Base-by-base conservation (phyloP, 2,888 invertebrate genomes). In the Protophormia terraenovae region DNA sequence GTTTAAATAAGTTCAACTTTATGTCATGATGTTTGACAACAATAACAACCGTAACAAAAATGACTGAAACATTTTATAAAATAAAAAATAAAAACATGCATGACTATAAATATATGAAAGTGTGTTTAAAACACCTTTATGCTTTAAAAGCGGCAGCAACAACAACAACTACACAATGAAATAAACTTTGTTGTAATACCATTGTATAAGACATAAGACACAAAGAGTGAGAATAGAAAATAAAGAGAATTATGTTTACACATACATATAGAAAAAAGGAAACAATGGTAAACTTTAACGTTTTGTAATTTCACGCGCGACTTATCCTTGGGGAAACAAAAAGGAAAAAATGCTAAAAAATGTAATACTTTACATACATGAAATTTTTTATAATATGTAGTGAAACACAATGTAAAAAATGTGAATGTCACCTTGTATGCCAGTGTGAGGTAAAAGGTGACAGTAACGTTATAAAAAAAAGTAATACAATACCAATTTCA, bases 271-370 rank as follows among this genome's bases (percentile, higher is more conserved):
- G 24, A 64, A 60, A 53, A 50, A 32, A 47, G 35, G 16, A 47
- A 71, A 85, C 78, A 82, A 82, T 78, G 75, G 81, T 22, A 71
- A 85, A 85, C 64, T 85, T 85, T 75, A 82, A 79, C 90, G 91
- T 91, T 91, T n/a, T 91, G 91, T 91, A 91, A 91, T 91, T 91
- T 91, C 91, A 91, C 91, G 91, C 91, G 89, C 90, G 91, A 91
- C 91, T 91, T 91, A 91, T 91, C 90, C 91, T 90, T 89, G 88
- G 91, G 91, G 90, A 91, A 89, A 89, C 12, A 32, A 16, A 62
- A 10, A 14, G 22, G n/a, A 22, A 45, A 45, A 19, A 47, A 22
- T 1, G 10, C 27, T n/a, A 69, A 27, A n/a, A 45, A 14, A 41
- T 7, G 16, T 64, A 90, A 91, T 90, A 77, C 35, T 76, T 89